Conservation (phyloP, 2,113 vertebrate genomes). For the Peromyscus maniculatus region DNA sequence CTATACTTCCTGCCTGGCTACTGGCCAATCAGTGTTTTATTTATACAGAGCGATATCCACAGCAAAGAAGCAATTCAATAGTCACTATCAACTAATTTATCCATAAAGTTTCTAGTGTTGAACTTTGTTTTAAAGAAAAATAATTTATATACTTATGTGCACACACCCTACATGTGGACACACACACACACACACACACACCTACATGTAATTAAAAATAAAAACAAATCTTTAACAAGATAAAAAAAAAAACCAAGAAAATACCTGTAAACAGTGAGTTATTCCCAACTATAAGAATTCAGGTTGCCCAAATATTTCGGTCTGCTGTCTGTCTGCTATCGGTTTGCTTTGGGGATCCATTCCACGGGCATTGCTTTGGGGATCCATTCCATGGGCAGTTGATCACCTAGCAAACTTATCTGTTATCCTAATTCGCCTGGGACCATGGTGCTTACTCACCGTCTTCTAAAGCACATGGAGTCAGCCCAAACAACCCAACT, state of each 20-base stretch:
- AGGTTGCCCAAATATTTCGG: neutral
- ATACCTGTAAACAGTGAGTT: slow-evolving; percentile 1
- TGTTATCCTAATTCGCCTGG: neutral
- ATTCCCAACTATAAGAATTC: neutral
- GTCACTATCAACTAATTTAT: neutral
- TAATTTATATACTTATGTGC: neutral
- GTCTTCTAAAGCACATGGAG: slow-evolving; percentile 5
- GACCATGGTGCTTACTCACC: neutral
- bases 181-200: neutral
- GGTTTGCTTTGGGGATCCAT: neutral
- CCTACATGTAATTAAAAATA: neutral
- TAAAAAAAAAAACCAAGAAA: neutral
- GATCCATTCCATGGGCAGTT: neutral
- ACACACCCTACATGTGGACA: neutral
- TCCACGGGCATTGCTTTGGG: neutral
- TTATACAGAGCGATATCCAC: too few species aligned
- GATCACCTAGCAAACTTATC: neutral
- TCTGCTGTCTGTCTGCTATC: slow-evolving; percentile 10
- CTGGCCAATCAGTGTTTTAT: too few species aligned
- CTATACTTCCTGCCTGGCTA: too few species aligned
- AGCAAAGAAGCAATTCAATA: slow-evolving; percentile 10
- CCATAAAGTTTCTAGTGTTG: slow-evolving; percentile 25
- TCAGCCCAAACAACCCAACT: slow-evolving; percentile 38
- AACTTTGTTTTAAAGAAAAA: slow-evolving; percentile 31
- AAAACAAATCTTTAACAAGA: neutral